phyloP scores from a whole-genome alignment of 2,888 invertebrate species.

The Phaonia tiefii region DNA sequence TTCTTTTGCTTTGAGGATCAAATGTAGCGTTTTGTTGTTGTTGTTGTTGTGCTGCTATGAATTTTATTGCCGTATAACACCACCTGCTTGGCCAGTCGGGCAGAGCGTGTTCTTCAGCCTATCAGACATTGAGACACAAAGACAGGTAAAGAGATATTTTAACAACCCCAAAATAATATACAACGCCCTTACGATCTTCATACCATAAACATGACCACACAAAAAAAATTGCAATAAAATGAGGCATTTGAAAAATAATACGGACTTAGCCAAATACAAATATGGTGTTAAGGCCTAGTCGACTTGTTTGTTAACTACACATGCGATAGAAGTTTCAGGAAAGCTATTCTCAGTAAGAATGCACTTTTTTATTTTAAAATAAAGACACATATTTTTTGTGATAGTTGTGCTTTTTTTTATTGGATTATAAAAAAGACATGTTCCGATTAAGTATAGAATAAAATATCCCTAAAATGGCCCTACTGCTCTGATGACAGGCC shows the following conservation, averaged over 20 bases:
- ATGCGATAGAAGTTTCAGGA: no score
- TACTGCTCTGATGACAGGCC: no score
- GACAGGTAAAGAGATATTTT: constrained; percentile 28
- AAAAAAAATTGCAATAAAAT: constrained; percentile 44
- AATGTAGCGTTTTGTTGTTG: constrained; percentile 24
- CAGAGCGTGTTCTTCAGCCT: constrained; percentile 51
- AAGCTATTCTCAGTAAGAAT: no score
- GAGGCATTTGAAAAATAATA: constrained; percentile 60
- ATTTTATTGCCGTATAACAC: constrained; percentile 40
- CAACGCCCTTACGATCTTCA: constrained; percentile 63
- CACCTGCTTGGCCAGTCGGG: constrained; percentile 65
- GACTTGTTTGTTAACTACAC: no score
- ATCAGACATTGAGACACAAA: background rate
- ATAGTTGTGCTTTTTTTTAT: no score
- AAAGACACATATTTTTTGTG: no score
- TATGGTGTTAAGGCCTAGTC: no score
- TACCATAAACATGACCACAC: constrained; percentile 5
- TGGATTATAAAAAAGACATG: no score
- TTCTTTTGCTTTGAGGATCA: constrained; percentile 23
- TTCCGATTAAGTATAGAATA: no score
- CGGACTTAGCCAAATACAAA: background rate
- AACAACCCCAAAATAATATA: constrained; percentile 56
- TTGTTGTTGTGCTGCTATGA: constrained; percentile 29
- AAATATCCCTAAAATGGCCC: no score
- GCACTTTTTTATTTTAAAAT: no score